phyloP scores from a whole-genome alignment of 2,113 vertebrate genomes.

The Galemys pyrenaicus region DNA sequence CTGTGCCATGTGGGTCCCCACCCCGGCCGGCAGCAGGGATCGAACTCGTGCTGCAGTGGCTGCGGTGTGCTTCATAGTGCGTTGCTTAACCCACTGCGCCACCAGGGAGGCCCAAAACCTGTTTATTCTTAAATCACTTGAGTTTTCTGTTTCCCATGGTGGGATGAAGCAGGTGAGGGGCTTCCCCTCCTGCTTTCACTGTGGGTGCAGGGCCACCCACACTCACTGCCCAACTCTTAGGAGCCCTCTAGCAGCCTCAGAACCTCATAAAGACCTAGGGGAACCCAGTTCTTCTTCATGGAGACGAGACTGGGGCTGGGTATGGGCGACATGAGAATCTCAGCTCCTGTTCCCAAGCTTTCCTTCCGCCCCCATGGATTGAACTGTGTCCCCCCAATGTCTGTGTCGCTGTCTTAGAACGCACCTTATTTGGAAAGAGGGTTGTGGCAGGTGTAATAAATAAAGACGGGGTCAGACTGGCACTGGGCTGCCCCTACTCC shows the following conservation, averaged over 20 bases:
- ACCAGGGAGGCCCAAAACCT: no score
- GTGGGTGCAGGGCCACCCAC: neutral
- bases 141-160: constrained; percentile 36
- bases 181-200: neutral
- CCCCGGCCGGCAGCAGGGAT: no score
- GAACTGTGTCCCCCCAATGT: no score
- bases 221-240: neutral
- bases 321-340: neutral
- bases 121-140: constrained; percentile 66
- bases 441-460: neutral
- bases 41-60: no score
- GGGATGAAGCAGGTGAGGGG: neutral
- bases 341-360: no score
- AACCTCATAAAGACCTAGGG: neutral
- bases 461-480: neutral
- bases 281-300: neutral
- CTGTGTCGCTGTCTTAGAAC: neutral
- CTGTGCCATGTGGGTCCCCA: no score
- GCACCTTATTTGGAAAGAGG: neutral
- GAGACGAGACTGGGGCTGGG: neutral
- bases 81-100: no score
- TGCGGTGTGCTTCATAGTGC: no score
- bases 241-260: neutral
- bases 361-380: neutral
- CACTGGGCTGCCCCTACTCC: neutral